Evolutionary conservation across 2,113 vertebrate species (phyloP), one percentile per base, ranked within the genome.

Genomic region (Phoxinus phoxinus): DNA sequence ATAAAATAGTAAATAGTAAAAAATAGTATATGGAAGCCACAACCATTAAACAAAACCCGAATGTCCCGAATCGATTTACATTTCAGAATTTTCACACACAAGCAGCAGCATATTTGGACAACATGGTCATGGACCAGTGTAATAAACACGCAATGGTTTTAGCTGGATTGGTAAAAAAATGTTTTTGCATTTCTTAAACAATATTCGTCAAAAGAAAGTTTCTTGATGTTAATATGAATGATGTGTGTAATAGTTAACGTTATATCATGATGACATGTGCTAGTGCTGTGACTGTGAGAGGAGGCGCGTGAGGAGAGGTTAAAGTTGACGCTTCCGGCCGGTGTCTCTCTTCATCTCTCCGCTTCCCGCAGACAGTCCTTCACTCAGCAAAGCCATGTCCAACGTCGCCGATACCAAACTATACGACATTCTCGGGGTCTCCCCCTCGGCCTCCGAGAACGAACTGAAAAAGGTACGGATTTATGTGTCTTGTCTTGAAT

Each of bases 391-490:
- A 93, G 94, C 91, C 92, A 98, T 98, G 97, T 95, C 97, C 88
- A 96, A 95, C 92, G 97, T 97, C 87, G 96, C 90, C 86, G 97
- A 98, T 89, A 97, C 96, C 51, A 97, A 97, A 93, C 95, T 99
- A 1, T 99, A 99, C 92, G 97, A 98, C 88, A 96, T 99, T 88
- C 96, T 99, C 74, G 97, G 97, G 46, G 96, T 99, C 65, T 96
- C 96, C 8, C 96, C 97, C 0, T 95, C 95, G 44, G 96, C 96
- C 88, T 95, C 95, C 56, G 97, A 98, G 92, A 98, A 97, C 89
- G 97, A 99, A 71, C 96, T 98, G 0, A 98, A 98, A 91, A 99
- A 99, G 97, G 97, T 98, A 83, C 44, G 41, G 6, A 8, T 17
- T n/a, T 27, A 1, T 32, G 6, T 2, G 21, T 23, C 19, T 67